Evolutionary conservation across 2,888 invertebrate species (phyloP).

Genomic region (Allygus modestus): DNA sequence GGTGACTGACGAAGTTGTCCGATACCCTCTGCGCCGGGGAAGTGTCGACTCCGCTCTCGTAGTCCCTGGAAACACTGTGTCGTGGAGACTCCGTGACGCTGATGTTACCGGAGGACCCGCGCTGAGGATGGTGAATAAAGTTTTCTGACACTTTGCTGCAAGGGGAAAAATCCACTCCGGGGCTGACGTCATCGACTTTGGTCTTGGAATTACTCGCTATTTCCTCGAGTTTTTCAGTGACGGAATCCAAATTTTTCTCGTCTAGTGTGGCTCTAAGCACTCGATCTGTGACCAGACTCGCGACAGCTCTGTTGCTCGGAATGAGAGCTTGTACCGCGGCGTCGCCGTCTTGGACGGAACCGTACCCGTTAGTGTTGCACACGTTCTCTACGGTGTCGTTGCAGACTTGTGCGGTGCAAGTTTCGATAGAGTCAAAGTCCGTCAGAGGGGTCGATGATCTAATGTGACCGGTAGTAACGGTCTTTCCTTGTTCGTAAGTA

Average conservation of each 20-base stretch:
- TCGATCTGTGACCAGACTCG: slow-evolving; percentile 9
- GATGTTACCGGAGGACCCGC: not conserved
- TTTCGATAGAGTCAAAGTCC: slow-evolving; percentile 3
- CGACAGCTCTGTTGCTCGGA: slow-evolving; percentile 33
- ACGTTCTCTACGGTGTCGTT: not conserved
- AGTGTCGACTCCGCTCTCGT: slow-evolving; percentile 73
- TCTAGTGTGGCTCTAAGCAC: slow-evolving; percentile 20
- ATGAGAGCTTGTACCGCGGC: not conserved
- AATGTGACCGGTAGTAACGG: not conserved
- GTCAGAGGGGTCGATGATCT: slow-evolving; percentile 32
- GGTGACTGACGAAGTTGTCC: slow-evolving; percentile 68
- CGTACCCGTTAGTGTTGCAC: not conserved
- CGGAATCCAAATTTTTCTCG: slow-evolving; percentile 48
- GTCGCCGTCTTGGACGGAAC: not conserved
- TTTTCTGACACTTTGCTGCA: slow-evolving; percentile 62
- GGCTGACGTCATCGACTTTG: slow-evolving; percentile 22
- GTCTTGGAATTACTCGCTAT: not conserved
- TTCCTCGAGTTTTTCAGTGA: not conserved
- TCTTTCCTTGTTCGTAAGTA: not conserved
- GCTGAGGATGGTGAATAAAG: slow-evolving; percentile 71
- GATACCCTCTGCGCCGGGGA: slow-evolving; percentile 73
- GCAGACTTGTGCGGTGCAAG: not conserved
- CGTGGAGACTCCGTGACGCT: slow-evolving; percentile 70
- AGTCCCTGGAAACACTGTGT: not conserved
- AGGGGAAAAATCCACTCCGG: slow-evolving; percentile 61